Evolutionary conservation across 1,140 invertebrate species (phyloP), one percentile per base, ranked within the genome.

Genomic region (Drosophila insularis): DNA sequence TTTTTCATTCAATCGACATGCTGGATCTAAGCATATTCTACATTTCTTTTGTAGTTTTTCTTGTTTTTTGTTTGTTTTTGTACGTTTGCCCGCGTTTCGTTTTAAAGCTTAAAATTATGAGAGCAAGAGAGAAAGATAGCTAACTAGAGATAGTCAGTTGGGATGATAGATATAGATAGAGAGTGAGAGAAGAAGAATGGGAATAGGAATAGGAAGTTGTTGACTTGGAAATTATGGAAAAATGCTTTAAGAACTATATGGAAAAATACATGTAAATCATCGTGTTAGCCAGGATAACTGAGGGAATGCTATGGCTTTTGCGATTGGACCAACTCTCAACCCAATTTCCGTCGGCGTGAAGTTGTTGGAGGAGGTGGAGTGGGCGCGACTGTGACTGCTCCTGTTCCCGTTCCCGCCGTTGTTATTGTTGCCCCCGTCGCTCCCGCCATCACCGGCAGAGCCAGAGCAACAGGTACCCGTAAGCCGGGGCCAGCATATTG

Each of bases 401-500:
- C 43, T 3, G 55, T 19, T n/a, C 23, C 54, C 5, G n/a, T 14
- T 10, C n/a, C 55, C n/a, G 55, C 6, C 7, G 77, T 46, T 59
- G 74, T 37, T 11, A 13, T 13, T 11, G 10, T 60, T 1, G 64
- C 50, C 3, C 64, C 46, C 1, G 66, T 23, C 17, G 68, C 2
- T 13, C 35, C 35, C 2, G 73, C 75, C 61, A 80, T 73, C 11
- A 89, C 84, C 1, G 85, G 84, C 4, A 89, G 50, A 1, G 74
- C 74, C 37, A 78, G 2, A 0, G 84, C 84, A 19, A 89, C 70
- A 13, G 84, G 80, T 1, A 61, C 50, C 1, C 55, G 46, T 0
- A 50, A 40, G 2, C 72, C 80, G 6, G 64, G 63, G 7, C 80
- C 84, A 0, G 65, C 67, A 63, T 89, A 89, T 53, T 89, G 84